Evolutionary conservation across 2,888 invertebrate genomes (phyloP).

Genomic region (Latrodectus hesperus): DNA sequence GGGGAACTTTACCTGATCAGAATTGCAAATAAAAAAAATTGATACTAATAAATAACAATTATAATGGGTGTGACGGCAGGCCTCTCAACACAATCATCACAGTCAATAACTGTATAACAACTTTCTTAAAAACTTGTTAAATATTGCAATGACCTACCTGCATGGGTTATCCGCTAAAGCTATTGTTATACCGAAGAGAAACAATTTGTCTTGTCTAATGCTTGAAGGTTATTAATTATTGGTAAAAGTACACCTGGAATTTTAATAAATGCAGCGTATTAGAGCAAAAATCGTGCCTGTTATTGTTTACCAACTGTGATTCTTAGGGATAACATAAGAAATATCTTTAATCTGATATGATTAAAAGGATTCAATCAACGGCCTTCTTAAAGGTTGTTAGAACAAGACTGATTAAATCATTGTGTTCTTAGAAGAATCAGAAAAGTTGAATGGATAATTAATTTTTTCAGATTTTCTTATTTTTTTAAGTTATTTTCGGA

Average conservation of each 20-base stretch:
- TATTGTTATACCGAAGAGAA: conserved; percentile 28
- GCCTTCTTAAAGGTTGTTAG: too few relatives aligned
- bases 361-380: background rate
- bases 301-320: background rate
- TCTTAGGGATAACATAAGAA: background rate
- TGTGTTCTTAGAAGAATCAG: too few relatives aligned
- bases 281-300: conserved; percentile 8
- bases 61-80: conserved; percentile 44
- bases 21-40: conserved; percentile 35
- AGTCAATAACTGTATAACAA: conserved; percentile 35
- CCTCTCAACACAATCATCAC: conserved; percentile 46
- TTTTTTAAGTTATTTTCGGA: too few relatives aligned
- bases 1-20: conserved; percentile 13
- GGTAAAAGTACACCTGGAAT: conserved; percentile 40
- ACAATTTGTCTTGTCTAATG: conserved; percentile 28
- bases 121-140: conserved; percentile 57
- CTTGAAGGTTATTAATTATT: conserved; percentile 50
- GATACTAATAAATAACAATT: conserved; percentile 58
- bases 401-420: too few relatives aligned
- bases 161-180: background rate
- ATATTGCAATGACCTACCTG: conserved; percentile 51
- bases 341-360: background rate
- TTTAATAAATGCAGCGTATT: conserved; percentile 24
- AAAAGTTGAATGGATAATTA: too few relatives aligned
- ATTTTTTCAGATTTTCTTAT: too few relatives aligned